Conservation (phyloP, 2,888 invertebrate genomes). For the Adelphocoris suturalis region DNA sequence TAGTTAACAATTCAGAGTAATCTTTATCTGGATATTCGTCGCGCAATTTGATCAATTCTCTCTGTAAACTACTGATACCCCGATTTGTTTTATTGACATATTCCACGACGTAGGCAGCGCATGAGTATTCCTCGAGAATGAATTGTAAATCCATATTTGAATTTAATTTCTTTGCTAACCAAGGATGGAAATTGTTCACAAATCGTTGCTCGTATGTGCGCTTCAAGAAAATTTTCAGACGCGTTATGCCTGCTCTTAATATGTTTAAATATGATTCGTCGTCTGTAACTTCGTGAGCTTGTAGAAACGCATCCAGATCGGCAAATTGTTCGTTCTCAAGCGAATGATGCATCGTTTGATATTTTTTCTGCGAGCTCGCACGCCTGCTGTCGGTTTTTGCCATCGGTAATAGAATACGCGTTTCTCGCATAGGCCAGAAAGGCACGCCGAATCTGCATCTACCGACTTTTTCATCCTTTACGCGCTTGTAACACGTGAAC, state of each 20-base stretch:
- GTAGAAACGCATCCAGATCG: not conserved
- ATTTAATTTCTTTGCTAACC: constrained; percentile 73
- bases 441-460: constrained; percentile 61
- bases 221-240: constrained; percentile 75
- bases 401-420: constrained; percentile 11
- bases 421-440: constrained; percentile 73
- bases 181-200: constrained; percentile 76
- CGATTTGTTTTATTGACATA: constrained; percentile 78
- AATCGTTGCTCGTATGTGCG: constrained; percentile 74
- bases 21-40: constrained; percentile 73
- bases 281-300: not conserved
- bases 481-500: constrained; percentile 18
- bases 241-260: constrained; percentile 73
- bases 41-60: not conserved
- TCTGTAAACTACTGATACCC: constrained; percentile 74
- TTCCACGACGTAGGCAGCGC: constrained; percentile 57
- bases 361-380: not conserved
- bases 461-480: not conserved
- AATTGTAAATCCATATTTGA: constrained; percentile 73
- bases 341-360: not conserved
- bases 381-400: not conserved
- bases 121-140: constrained; percentile 78
- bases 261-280: not conserved
- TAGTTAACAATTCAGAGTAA: not conserved
- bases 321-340: not conserved